phyloP scores from a whole-genome alignment of 2,797 vertebrate genomes.

The Muscicapa striata region DNA sequence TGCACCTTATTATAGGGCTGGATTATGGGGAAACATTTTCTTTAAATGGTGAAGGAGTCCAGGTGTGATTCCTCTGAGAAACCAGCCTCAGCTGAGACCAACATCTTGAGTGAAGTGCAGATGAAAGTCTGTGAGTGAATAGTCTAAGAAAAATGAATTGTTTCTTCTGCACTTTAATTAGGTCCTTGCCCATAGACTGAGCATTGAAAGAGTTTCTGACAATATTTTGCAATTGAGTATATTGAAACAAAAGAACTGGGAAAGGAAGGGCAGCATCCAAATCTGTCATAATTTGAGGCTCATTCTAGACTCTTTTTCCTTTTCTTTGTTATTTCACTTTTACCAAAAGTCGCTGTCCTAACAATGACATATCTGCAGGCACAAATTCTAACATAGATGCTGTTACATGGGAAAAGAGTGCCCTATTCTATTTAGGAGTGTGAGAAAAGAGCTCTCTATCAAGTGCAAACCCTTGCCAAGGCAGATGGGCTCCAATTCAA shows the following conservation, averaged over 20 bases:
- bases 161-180: not conserved
- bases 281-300: not conserved
- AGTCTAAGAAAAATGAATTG: not conserved
- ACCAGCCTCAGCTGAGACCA: not conserved
- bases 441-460: not conserved
- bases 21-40: not conserved
- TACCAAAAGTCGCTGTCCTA: not conserved
- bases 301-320: not conserved
- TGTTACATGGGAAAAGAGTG: not conserved
- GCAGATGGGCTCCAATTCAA: constrained; percentile 30
- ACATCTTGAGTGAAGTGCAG: not conserved
- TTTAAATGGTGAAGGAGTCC: not conserved
- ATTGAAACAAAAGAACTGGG: not conserved
- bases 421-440: not conserved
- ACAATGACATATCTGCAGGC: not conserved
- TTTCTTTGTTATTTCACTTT: not conserved
- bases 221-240: not conserved
- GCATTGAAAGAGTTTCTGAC: not conserved
- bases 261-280: not conserved
- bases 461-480: not conserved
- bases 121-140: not conserved
- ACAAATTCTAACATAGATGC: not conserved
- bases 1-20: not conserved
- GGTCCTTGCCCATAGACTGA: not conserved
- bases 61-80: not conserved